These are phyloP conservation scores for Andricus grossulariae DNA, from an alignment of 1,140 invertebrate species.

Conservation along the genomic window DNA sequence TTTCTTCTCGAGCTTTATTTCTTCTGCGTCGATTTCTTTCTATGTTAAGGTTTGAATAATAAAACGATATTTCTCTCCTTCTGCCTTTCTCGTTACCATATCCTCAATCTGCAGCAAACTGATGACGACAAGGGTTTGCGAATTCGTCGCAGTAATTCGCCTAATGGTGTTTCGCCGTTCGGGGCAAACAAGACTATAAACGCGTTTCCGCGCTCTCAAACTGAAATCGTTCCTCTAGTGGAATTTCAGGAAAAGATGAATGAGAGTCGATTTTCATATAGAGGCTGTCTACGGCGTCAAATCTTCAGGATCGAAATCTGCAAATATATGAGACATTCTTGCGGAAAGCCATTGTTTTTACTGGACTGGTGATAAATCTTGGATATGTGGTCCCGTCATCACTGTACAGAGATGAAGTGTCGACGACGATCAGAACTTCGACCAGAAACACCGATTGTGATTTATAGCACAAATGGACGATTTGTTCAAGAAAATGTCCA, in stretches of 20 bases:
- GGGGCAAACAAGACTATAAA: conserved; percentile 20
- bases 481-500: no score
- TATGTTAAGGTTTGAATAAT: neutral
- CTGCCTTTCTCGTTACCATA: neutral
- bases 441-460: no score
- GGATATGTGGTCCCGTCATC: neutral
- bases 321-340: neutral
- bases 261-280: neutral
- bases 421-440: no score
- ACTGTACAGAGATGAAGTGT: neutral
- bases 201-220: conserved; percentile 14
- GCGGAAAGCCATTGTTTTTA: no score
- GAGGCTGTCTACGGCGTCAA: neutral
- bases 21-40: neutral
- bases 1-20: neutral
- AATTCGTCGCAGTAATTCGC: conserved; percentile 23
- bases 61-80: neutral
- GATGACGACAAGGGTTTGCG: conserved; percentile 13
- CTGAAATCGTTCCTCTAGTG: neutral
- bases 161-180: conserved; percentile 10
- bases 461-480: no score
- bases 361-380: neutral
- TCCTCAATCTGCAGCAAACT: neutral
- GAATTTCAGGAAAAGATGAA: neutral
- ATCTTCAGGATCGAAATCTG: neutral